Evolutionary conservation across 2,888 invertebrate genomes (phyloP).

Genomic region (Trachelus tabidus): DNA sequence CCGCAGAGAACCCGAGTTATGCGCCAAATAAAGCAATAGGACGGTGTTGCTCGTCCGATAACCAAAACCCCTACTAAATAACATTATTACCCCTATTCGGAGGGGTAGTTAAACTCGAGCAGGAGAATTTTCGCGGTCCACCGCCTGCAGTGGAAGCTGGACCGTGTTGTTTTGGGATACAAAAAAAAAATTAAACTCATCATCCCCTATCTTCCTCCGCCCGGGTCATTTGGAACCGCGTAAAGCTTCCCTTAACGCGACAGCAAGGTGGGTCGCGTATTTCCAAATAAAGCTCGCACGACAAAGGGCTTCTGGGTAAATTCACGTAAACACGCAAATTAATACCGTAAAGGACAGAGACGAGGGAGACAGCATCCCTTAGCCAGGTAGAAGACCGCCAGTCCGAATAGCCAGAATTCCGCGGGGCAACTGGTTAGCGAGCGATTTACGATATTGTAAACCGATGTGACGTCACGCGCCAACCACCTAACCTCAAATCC

Average conservation of each 20-base stretch:
- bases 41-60: slow-evolving; percentile 13
- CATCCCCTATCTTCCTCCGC: too few relatives aligned
- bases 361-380: neutral
- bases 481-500: slow-evolving; percentile 58
- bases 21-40: slow-evolving; percentile 14
- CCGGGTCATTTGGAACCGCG: too few relatives aligned
- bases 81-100: slow-evolving; percentile 19
- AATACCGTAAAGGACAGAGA: neutral
- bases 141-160: neutral
- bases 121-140: neutral
- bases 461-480: slow-evolving; percentile 58
- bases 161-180: neutral
- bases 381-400: slow-evolving; percentile 28
- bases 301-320: neutral
- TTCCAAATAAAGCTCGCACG: neutral
- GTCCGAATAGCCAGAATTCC: slow-evolving; percentile 59
- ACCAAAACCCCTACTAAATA: slow-evolving; percentile 13
- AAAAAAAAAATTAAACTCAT: neutral
- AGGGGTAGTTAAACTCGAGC: neutral
- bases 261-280: neutral
- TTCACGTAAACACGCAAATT: neutral
- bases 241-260: neutral
- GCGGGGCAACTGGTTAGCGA: slow-evolving; percentile 63
- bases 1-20: slow-evolving; percentile 13
- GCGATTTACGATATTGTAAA: slow-evolving; percentile 66